Conservation (phyloP, 2,113 vertebrate species). For the Mellivora capensis region DNA sequence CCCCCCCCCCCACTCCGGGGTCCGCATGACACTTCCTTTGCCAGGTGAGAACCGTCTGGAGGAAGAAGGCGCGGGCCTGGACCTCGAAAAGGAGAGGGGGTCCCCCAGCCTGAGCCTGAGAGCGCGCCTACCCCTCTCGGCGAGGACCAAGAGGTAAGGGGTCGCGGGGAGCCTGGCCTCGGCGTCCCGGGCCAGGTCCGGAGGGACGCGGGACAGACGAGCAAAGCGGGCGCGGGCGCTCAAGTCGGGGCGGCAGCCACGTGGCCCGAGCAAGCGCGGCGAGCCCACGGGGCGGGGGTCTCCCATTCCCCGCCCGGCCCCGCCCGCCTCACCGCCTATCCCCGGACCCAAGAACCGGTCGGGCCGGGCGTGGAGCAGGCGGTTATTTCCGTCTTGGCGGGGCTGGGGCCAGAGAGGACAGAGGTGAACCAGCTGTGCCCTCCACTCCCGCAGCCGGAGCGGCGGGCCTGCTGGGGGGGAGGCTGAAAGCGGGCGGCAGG, state of each 20-base stretch:
- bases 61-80: background rate
- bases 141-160: slow-evolving; percentile 20
- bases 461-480: background rate
- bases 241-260: background rate
- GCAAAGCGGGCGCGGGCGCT: accelerated
- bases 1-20: background rate
- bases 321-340: background rate
- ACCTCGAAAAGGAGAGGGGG: background rate
- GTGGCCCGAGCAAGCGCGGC: background rate
- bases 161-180: background rate
- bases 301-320: background rate
- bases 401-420: background rate
- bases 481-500: background rate
- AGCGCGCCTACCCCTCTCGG: no score
- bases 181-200: background rate
- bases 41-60: slow-evolving; percentile 40
- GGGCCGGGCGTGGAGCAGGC: background rate
- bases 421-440: background rate
- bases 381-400: background rate
- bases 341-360: background rate
- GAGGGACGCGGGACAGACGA: background rate
- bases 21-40: background rate
- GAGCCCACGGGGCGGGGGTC: background rate
- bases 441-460: background rate
- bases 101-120: background rate